Percentiles rank a stretch among this genome's conserved stretches.
phyloP scores from a whole-genome alignment of 2,888 invertebrate genomes.

The Hesperia comma region DNA sequence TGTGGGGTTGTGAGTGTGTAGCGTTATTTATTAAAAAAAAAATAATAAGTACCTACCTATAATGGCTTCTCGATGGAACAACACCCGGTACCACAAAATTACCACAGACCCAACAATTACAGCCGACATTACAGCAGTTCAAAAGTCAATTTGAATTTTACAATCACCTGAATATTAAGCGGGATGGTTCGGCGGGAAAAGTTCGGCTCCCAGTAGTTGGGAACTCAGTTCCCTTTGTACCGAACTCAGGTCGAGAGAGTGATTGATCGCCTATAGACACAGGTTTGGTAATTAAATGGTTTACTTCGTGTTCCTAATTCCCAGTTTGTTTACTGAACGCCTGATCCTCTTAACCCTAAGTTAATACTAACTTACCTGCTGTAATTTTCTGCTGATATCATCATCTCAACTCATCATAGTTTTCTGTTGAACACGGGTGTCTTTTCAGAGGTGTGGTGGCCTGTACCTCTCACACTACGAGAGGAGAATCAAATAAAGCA shows the following conservation, averaged over 20 bases:
- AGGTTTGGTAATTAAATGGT: background rate
- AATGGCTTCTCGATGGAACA: background rate
- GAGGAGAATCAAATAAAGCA: too few species aligned
- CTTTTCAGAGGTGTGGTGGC: too few species aligned
- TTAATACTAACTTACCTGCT: too few species aligned
- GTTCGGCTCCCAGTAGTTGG: background rate
- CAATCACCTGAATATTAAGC: constrained; percentile 14
- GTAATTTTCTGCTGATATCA: too few species aligned
- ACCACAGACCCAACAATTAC: background rate
- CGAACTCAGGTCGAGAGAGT: background rate
- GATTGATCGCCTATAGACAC: constrained; percentile 6
- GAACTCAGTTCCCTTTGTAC: constrained; percentile 5
- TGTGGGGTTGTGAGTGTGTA: too few species aligned
- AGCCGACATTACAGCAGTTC: background rate
- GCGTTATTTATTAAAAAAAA: too few species aligned
- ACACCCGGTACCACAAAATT: background rate
- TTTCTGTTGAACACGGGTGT: too few species aligned
- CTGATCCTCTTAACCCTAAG: too few species aligned
- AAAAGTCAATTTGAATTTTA: constrained; percentile 8
- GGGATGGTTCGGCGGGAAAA: background rate
- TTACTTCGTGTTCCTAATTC: background rate
- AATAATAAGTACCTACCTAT: background rate
- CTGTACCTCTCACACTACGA: too few species aligned
- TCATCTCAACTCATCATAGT: too few species aligned
- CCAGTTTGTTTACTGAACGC: background rate